A percentile compares a stretch with the other conserved stretches of the same genome.
Evolutionary conservation across 2,888 invertebrate genomes (phyloP).

Genomic region (Boloria euphrosyne): DNA sequence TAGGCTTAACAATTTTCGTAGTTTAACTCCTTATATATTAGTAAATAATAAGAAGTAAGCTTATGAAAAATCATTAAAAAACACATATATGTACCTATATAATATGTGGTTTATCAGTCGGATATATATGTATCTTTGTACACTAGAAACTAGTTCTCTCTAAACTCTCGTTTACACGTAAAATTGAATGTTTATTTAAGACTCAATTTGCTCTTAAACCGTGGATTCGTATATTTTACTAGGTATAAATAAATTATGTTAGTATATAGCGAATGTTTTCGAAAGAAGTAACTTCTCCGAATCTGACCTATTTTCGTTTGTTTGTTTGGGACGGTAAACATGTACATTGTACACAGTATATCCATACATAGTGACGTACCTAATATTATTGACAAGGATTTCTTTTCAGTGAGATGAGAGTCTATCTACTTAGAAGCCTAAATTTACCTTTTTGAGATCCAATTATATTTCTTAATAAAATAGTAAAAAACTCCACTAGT

Average conservation of each 20-base stretch:
- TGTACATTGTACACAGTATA: constrained; percentile 14
- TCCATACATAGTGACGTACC: constrained; percentile 3
- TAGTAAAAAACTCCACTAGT: constrained; percentile 41
- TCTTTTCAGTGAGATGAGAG: constrained; percentile 1
- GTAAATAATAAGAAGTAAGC: too few species aligned
- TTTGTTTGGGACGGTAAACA: constrained; percentile 37
- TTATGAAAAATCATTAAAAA: too few species aligned
- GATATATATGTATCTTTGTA: too few species aligned
- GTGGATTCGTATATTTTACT: neutral
- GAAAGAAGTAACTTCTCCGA: constrained; percentile 13
- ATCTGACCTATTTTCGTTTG: constrained; percentile 27
- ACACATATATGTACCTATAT: too few species aligned
- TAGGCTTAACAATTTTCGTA: too few species aligned
- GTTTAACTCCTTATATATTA: too few species aligned
- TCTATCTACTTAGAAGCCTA: neutral
- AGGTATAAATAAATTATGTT: constrained; percentile 3
- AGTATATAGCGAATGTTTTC: constrained; percentile 23
- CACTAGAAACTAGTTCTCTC: too few species aligned
- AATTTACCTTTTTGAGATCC: constrained; percentile 25
- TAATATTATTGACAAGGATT: constrained; percentile 29
- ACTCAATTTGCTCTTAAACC: too few species aligned
- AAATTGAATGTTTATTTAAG: too few species aligned
- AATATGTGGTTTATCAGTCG: too few species aligned
- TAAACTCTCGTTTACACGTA: too few species aligned
- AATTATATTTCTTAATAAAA: constrained; percentile 41